A percentile compares a stretch with the other conserved stretches of the same genome.
These are phyloP conservation scores for Microtus ochrogaster DNA, from an alignment of 2,113 vertebrate genomes.

Conservation along the genomic window DNA sequence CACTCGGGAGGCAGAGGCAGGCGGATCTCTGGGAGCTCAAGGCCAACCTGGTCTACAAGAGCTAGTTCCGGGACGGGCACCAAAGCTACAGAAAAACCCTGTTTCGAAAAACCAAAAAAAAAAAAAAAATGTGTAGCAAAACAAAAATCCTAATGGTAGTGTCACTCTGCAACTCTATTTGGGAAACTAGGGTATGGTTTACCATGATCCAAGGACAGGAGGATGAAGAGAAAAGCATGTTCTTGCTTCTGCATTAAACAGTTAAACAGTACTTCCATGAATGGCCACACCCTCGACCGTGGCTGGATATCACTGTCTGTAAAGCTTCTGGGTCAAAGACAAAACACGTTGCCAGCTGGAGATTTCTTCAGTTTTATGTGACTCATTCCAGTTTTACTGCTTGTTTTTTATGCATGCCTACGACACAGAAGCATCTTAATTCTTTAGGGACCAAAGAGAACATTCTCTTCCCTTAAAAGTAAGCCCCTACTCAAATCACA, in stretches of 20 bases:
- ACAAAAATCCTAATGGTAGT: slow-evolving; percentile 55
- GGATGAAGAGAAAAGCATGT: slow-evolving; percentile 18
- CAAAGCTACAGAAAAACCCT: too few species aligned
- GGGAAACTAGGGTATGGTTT: slow-evolving; percentile 42
- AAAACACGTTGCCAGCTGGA: slow-evolving; percentile 9
- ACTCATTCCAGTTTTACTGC: slow-evolving; percentile 9
- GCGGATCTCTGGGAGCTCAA: too few species aligned
- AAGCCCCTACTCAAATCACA: neutral
- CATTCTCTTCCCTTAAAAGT: neutral
- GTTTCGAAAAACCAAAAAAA: too few species aligned
- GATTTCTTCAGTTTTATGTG: slow-evolving; percentile 13
- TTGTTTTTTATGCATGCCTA: neutral
- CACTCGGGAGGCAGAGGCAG: too few species aligned
- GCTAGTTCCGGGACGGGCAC: too few species aligned
- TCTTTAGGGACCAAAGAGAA: slow-evolving; percentile 16
- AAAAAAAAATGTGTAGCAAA: slow-evolving; percentile 41
- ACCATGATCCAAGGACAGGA: neutral
- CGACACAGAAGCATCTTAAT: neutral
- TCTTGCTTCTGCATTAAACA: slow-evolving; percentile 52
- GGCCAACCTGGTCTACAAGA: too few species aligned
- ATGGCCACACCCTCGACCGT: neutral
- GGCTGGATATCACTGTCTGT: slow-evolving; percentile 20
- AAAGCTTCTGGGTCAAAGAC: neutral
- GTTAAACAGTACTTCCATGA: slow-evolving; percentile 53
- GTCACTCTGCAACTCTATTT: neutral